Evolutionary conservation across 2,888 invertebrate species (phyloP).

Genomic region (Coleophora deauratella): DNA sequence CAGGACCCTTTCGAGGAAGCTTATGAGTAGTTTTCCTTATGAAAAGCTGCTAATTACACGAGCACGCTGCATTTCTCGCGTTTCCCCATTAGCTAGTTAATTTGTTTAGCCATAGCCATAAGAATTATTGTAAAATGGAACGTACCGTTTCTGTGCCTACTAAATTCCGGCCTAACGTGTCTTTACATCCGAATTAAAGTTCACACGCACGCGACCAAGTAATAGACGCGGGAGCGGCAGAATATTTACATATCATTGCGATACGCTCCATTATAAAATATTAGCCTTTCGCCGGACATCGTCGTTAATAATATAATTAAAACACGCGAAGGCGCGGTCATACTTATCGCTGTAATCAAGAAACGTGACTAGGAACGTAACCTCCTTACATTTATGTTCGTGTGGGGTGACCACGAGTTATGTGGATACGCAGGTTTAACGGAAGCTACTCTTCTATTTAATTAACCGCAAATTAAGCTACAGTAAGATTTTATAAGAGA

Average conservation of each 20-base stretch:
- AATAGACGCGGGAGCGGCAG: slow-evolving; percentile 56
- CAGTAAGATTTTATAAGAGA: no score
- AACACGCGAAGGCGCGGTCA: slow-evolving; percentile 67
- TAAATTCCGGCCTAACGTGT: slow-evolving; percentile 57
- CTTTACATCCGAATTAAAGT: slow-evolving; percentile 66
- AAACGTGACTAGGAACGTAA: slow-evolving; percentile 29
- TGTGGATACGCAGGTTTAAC: slow-evolving; percentile 5
- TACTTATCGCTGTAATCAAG: slow-evolving; percentile 64
- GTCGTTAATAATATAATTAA: slow-evolving; percentile 73
- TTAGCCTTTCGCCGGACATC: slow-evolving; percentile 63
- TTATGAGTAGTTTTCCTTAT: slow-evolving; percentile 71
- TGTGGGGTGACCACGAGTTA: slow-evolving; percentile 6
- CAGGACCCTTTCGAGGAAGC: slow-evolving; percentile 67
- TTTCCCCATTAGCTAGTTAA: slow-evolving; percentile 36
- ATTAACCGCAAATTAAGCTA: no score
- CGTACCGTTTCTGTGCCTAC: slow-evolving; percentile 41
- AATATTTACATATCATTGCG: slow-evolving; percentile 74
- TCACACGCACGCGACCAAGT: slow-evolving; percentile 58
- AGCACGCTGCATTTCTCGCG: slow-evolving; percentile 22
- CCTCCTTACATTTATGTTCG: slow-evolving; percentile 1
- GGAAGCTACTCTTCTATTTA: no score
- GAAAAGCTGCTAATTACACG: slow-evolving; percentile 62
- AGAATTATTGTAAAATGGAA: slow-evolving; percentile 44
- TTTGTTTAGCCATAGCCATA: slow-evolving; percentile 31
- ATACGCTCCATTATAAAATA: slow-evolving; percentile 68